Conservation (phyloP, 2,797 vertebrate species). For the Falco cherrug region DNA sequence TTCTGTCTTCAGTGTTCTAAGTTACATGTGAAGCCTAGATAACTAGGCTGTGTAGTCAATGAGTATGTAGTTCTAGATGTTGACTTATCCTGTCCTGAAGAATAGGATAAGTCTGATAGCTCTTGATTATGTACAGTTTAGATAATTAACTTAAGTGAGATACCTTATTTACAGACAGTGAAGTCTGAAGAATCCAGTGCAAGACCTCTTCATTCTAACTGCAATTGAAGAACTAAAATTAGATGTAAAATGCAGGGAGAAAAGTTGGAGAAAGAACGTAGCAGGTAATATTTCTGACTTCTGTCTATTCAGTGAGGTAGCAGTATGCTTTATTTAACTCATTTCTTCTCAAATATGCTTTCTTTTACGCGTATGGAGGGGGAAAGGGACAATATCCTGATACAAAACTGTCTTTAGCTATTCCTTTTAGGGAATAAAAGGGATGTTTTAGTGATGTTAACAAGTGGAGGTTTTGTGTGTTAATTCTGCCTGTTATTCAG, state of each 20-base stretch:
- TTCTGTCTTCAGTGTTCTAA: background rate
- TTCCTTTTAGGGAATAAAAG: background rate
- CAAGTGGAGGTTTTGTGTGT: background rate
- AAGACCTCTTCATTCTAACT: background rate
- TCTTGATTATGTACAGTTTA: background rate
- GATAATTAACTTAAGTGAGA: background rate
- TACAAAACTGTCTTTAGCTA: background rate
- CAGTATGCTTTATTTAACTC: background rate
- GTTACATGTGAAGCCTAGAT: background rate
- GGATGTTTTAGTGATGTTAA: background rate
- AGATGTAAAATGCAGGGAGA: background rate
- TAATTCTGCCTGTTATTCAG: background rate
- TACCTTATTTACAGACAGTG: background rate
- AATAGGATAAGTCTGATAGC: background rate
- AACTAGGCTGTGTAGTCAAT: background rate
- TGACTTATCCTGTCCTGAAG: background rate
- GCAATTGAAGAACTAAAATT: background rate
- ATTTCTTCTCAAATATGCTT: background rate
- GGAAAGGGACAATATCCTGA: background rate
- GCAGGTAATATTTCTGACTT: background rate
- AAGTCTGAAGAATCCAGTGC: fast-evolving
- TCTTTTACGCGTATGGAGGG: background rate
- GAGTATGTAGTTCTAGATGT: background rate
- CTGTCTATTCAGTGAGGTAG: background rate
- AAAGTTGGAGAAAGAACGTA: background rate